A percentile compares a stretch with the other conserved stretches of the same genome.
Conservation (phyloP, 92 coral and sea anemone genomes). For the Zoanthus sociatus region DNA sequence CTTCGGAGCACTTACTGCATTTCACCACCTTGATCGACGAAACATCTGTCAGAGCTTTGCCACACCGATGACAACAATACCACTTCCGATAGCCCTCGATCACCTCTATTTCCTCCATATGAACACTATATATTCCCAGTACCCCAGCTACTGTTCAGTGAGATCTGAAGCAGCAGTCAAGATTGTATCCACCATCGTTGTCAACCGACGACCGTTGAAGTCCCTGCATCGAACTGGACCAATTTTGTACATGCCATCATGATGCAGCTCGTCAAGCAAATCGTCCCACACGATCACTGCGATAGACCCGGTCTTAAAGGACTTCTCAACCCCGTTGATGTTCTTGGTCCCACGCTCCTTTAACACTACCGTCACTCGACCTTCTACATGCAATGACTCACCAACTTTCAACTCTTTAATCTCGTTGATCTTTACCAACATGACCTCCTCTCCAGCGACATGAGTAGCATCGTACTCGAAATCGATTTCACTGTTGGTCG, state of each 20-base stretch:
- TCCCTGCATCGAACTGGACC: neutral
- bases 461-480: constrained; percentile 1
- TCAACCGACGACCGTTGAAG: neutral
- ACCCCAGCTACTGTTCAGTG: neutral
- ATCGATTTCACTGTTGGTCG: neutral
- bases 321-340: neutral
- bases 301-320: constrained; percentile 5
- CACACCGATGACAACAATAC: neutral
- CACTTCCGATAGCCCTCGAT: neutral
- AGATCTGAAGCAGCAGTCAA: neutral
- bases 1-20: neutral
- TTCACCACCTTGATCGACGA: neutral
- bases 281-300: constrained; percentile 3
- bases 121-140: neutral
- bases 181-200: neutral
- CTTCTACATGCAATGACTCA: neutral
- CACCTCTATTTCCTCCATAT: constrained; percentile 2
- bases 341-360: neutral
- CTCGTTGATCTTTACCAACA: neutral
- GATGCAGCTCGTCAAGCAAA: neutral
- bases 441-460: neutral
- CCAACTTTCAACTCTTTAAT: constrained; percentile 9
- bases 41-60: neutral
- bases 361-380: neutral
- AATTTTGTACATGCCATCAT: neutral